Conservation (phyloP, 2,797 vertebrate species). For the Ptychadena robeensis region DNA sequence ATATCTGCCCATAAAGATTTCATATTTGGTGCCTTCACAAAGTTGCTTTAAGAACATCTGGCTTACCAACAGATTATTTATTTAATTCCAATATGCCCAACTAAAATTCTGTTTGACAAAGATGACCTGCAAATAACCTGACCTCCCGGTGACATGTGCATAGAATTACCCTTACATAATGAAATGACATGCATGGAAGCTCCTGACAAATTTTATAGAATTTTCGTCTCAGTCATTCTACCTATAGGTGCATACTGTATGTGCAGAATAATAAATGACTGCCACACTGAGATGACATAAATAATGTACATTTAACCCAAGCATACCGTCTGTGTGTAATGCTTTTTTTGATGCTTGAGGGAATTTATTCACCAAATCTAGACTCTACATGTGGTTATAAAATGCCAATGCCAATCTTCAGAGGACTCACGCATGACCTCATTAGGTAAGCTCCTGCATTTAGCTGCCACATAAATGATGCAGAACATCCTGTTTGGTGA, state of each 20-base stretch:
- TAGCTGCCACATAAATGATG: conserved; percentile 59
- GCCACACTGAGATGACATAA: background rate
- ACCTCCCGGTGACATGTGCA: background rate
- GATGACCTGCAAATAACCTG: conserved; percentile 21
- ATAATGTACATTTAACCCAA: conserved; percentile 37
- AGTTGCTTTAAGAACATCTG: background rate
- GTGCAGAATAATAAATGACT: conserved; percentile 32
- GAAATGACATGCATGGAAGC: conserved; percentile 30
- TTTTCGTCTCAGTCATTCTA: conserved; percentile 1
- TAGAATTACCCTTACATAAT: conserved; percentile 36
- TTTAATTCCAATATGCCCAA: background rate
- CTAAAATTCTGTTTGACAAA: conserved; percentile 14
- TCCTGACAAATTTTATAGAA: conserved; percentile 35
- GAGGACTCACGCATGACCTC: conserved; percentile 47
- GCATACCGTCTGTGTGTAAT: background rate
- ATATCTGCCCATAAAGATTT: background rate
- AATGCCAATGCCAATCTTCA: conserved; percentile 24
- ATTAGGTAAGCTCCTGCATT: conserved; percentile 56
- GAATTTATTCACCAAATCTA: conserved; percentile 25
- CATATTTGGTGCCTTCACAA: background rate
- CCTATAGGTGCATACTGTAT: conserved; percentile 35
- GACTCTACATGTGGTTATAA: background rate
- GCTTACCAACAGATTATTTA: background rate
- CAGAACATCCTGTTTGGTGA: conserved; percentile 49
- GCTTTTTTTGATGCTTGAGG: background rate